Percentiles rank a stretch among this genome's conserved stretches.
phyloP scores from a whole-genome alignment of 2,113 vertebrate species.

The Scopus umbretta region DNA sequence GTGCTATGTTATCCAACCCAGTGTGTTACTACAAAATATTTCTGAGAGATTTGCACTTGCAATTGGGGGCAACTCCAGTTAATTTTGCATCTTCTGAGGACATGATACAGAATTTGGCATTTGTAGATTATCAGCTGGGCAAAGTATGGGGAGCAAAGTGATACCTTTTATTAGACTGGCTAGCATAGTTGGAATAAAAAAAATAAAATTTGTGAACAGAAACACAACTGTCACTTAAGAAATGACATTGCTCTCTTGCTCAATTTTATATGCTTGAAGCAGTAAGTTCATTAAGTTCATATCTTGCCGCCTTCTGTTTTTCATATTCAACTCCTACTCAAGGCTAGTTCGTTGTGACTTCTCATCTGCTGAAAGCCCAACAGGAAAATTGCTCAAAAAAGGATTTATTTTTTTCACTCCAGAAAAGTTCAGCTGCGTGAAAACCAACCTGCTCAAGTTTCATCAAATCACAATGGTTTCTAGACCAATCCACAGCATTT shows the following conservation, averaged over 20 bases:
- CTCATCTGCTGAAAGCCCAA: background rate
- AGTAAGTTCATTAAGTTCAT: background rate
- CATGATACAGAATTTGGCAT: background rate
- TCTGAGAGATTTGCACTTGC: background rate
- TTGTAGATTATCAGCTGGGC: background rate
- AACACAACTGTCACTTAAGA: background rate
- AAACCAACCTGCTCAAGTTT: background rate
- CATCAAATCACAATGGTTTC: background rate
- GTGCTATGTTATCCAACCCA: background rate
- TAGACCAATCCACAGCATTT: background rate
- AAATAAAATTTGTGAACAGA: background rate
- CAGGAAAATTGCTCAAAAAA: background rate
- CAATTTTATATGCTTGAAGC: background rate
- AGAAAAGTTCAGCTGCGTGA: background rate
- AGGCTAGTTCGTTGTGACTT: background rate
- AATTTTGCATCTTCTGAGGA: background rate
- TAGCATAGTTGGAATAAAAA: background rate
- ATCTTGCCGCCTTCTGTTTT: background rate
- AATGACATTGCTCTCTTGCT: background rate
- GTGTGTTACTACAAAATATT: conserved; percentile 1
- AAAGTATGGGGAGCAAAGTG: background rate
- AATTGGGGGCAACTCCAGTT: background rate
- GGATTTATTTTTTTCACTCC: background rate
- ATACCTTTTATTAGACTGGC: background rate
- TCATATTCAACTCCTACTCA: conserved; percentile 8